Evolutionary conservation across 2,888 invertebrate genomes (phyloP).

Genomic region (Deladenus siricidicola): DNA sequence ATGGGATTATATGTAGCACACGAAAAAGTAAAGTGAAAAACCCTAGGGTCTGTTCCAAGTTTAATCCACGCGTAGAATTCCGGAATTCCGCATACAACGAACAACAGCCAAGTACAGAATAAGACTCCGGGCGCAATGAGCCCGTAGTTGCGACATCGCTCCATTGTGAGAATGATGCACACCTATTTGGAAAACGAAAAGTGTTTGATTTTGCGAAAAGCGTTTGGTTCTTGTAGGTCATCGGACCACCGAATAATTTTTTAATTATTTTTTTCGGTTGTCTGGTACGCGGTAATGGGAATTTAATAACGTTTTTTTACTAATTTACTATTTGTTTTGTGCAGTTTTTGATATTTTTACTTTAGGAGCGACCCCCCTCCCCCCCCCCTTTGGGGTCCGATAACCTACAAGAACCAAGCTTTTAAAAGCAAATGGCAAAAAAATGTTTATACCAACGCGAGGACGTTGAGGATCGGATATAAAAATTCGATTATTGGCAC

Average conservation of each 20-base stretch:
- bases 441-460: slow-evolving; percentile 33
- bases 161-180: slow-evolving; percentile 21
- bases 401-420: neutral
- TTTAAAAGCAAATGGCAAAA: no score
- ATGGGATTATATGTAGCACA: neutral
- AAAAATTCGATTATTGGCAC: slow-evolving; percentile 39
- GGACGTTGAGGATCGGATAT: slow-evolving; percentile 38
- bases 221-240: neutral
- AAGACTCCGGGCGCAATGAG: slow-evolving; percentile 79
- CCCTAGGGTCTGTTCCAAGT: slow-evolving; percentile 39
- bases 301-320: neutral
- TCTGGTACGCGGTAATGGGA: neutral
- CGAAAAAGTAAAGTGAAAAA: no score
- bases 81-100: slow-evolving; percentile 65
- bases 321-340: neutral
- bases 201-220: no score
- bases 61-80: slow-evolving; percentile 49
- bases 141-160: slow-evolving; percentile 67
- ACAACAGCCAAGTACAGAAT: slow-evolving; percentile 80
- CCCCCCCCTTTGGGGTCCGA: no score
- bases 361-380: no score
- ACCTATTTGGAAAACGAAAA: slow-evolving; percentile 17
- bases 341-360: no score
- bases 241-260: neutral
- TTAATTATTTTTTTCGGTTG: neutral